A percentile compares a stretch with the other conserved stretches of the same genome.
These are phyloP conservation scores for Chionoecetes opilio DNA, from an alignment of 1,140 invertebrate genomes.

Conservation along the genomic window DNA sequence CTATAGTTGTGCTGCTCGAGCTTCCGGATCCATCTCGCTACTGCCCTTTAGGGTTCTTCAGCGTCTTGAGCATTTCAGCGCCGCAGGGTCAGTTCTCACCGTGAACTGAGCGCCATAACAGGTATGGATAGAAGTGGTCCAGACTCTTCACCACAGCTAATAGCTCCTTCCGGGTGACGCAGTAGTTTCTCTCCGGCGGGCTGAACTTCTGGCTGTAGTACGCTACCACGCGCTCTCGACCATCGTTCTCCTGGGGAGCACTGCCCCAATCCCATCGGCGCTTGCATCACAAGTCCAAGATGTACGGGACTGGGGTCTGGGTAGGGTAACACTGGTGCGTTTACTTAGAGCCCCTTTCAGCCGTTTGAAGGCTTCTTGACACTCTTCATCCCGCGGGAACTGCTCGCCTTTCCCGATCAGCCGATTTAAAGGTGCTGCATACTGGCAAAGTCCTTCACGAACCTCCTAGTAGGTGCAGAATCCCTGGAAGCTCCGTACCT, in stretches of 20 bases:
- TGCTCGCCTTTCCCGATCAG: neutral
- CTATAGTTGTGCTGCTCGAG: no score
- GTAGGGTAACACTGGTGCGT: neutral
- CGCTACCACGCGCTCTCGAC: no score
- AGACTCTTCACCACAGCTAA: neutral
- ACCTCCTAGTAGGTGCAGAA: neutral
- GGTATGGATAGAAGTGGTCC: no score
- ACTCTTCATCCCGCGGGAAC: neutral
- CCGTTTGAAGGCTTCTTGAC: neutral
- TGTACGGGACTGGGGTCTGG: no score
- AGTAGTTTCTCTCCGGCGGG: conserved; percentile 19
- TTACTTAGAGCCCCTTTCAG: no score
- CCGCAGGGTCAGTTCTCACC: no score
- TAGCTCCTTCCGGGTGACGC: conserved; percentile 33
- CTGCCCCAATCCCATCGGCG: neutral
- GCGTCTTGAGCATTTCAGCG: no score
- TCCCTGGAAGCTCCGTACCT: conserved; percentile 23
- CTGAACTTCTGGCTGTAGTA: neutral
- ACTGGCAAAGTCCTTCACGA: no score
- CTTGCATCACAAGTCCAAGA: neutral
- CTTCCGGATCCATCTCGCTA: no score
- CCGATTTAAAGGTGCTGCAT: neutral
- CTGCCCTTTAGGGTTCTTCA: no score
- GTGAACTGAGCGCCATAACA: conserved; percentile 44
- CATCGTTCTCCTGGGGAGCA: neutral